Evolutionary conservation across 2,797 vertebrate species (phyloP).

Genomic region (Yasuhikotakia modesta): DNA sequence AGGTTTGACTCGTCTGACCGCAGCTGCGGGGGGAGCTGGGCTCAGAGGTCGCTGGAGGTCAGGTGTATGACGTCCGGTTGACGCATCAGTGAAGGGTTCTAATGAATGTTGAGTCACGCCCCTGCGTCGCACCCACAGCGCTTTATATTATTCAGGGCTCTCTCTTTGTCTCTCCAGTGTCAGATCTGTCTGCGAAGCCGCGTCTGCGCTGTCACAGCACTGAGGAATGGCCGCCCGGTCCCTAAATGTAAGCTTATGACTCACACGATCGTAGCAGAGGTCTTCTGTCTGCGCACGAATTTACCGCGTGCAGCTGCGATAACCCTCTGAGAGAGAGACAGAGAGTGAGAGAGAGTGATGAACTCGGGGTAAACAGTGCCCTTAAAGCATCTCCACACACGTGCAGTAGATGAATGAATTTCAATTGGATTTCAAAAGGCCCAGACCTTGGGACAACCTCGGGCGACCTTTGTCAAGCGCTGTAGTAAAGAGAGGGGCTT

Average conservation of each 20-base stretch:
- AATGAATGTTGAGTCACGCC: slow-evolving; percentile 44
- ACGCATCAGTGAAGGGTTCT: slow-evolving; percentile 19
- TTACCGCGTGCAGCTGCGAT: slow-evolving; percentile 54
- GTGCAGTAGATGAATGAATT: slow-evolving; percentile 64
- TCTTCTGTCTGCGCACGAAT: slow-evolving; percentile 67
- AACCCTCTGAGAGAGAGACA: slow-evolving; percentile 39
- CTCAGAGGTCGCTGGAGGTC: slow-evolving; percentile 64
- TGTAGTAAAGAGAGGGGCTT: slow-evolving; percentile 32
- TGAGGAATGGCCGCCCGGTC: slow-evolving; percentile 73
- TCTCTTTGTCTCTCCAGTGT: slow-evolving; percentile 33
- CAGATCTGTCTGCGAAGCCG: slow-evolving; percentile 27
- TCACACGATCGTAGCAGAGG: slow-evolving; percentile 66
- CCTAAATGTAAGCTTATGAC: slow-evolving; percentile 73
- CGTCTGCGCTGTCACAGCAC: slow-evolving; percentile 21
- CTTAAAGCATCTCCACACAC: slow-evolving; percentile 60
- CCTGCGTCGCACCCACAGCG: not conserved
- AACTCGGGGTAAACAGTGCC: slow-evolving; percentile 65
- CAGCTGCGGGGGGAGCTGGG: slow-evolving; percentile 23
- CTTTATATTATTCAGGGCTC: slow-evolving; percentile 17
- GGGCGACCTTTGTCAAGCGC: slow-evolving; percentile 63
- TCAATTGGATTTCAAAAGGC: slow-evolving; percentile 62
- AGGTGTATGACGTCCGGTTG: slow-evolving; percentile 23
- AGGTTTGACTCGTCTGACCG: not conserved
- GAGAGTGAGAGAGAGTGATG: slow-evolving; percentile 69
- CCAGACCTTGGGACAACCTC: slow-evolving; percentile 62